Evolutionary conservation across 2,113 vertebrate species (phyloP), one percentile per base, ranked within the genome.

Genomic region (Plestiodon gilberti): DNA sequence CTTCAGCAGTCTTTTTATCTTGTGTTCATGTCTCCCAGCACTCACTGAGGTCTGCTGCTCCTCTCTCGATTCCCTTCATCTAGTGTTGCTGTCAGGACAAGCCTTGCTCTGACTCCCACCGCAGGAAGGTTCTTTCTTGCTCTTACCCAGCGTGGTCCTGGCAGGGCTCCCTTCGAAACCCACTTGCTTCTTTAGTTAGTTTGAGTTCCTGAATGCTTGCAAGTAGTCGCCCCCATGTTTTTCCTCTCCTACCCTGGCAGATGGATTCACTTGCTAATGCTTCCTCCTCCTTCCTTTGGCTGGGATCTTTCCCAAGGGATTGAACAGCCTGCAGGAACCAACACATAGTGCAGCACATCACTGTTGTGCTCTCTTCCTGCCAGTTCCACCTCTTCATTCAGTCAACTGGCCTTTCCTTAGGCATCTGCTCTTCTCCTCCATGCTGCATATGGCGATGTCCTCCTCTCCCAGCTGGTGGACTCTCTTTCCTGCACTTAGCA

Each of bases 401-500:
- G 57, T 40, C n/a, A 59, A 13, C 70, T 85, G 85, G 78, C 78
- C 79, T 89, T 93, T 85, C 69, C 70, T 73, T 75, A 18, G 62
- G 40, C 83, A 48, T 61, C 73, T 81, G 82, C 71, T 84, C 77
- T 74, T 81, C 69, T 87, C 78, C 65, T 64, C 23, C 59, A 80
- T 33, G 33, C 43, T 67, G 76, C 82, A 80, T 55, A 84, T 73
- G 86, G 74, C 79, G 78, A 35, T 25, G 78, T 74, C 81, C 10
- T 79, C 85, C 71, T 8, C 0, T 77, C 90, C 83, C 85, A 88
- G 87, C 78, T 70, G 81, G 76, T 55, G 82, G 89, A 84, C 70
- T 87, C 86, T 85, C 59, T 88, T 95, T 94, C 90, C 90, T 93
- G 92, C 78, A 75, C 71, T 75, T 10, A 55, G 81, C 3, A 9